Percentiles rank a stretch among this genome's conserved stretches.
phyloP scores from a whole-genome alignment of 2,797 vertebrate species.

The Pseudopleuronectes americanus region DNA sequence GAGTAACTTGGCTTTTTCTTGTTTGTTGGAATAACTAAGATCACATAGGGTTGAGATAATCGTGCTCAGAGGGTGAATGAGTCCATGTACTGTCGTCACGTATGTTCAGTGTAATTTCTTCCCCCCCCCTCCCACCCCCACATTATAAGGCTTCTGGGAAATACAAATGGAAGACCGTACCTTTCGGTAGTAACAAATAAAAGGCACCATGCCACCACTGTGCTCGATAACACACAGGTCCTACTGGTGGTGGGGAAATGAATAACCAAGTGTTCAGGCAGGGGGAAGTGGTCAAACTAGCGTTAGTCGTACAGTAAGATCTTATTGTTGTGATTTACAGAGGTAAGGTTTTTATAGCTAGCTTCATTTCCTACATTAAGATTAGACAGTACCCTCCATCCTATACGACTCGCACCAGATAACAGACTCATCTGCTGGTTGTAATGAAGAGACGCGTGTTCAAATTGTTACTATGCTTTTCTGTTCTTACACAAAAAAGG shows the following conservation, averaged over 20 bases:
- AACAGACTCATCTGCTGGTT: constrained; percentile 61
- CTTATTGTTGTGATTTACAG: constrained; percentile 69
- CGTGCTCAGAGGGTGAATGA: constrained; percentile 60
- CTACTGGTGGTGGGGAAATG: constrained; percentile 59
- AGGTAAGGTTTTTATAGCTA: constrained; percentile 79
- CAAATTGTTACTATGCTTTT: constrained; percentile 44
- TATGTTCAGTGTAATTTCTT: constrained; percentile 63
- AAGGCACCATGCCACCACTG: constrained; percentile 84
- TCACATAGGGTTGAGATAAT: constrained; percentile 64
- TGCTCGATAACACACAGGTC: constrained; percentile 79
- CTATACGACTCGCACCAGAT: constrained; percentile 54
- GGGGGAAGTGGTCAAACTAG: constrained; percentile 75
- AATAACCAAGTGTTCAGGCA: constrained; percentile 67
- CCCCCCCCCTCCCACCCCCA: constrained; percentile 51
- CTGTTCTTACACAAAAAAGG: constrained; percentile 26
- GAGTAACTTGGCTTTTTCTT: constrained; percentile 37
- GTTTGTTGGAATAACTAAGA: constrained; percentile 32
- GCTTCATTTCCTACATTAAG: constrained; percentile 61
- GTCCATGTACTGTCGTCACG: constrained; percentile 57
- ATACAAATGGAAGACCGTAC: constrained; percentile 86
- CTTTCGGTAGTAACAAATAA: constrained; percentile 83
- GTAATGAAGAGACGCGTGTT: constrained; percentile 52
- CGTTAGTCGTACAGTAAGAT: constrained; percentile 69
- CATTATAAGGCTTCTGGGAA: constrained; percentile 83
- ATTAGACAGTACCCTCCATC: constrained; percentile 52